Evolutionary conservation across 2,888 invertebrate species (phyloP).

Genomic region (Spodoptera littoralis): DNA sequence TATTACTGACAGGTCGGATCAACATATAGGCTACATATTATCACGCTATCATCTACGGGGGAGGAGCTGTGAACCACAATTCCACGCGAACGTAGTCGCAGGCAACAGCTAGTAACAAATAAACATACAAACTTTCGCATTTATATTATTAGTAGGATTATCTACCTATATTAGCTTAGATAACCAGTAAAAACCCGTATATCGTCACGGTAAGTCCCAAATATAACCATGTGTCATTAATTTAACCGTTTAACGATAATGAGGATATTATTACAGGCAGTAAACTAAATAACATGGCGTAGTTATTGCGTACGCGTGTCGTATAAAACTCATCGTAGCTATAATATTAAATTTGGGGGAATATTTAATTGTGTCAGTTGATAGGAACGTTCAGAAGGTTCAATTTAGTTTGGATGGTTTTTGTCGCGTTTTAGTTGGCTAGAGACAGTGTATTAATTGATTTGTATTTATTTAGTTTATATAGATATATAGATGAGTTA

Average conservation of each 20-base stretch:
- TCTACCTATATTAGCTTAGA: no score
- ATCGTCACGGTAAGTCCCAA: neutral
- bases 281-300: slow-evolving; percentile 26
- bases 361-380: slow-evolving; percentile 13
- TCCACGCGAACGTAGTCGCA: no score
- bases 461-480: neutral
- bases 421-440: no score
- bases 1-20: no score
- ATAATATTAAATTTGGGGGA: slow-evolving; percentile 24
- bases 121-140: no score
- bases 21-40: no score
- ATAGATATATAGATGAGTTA: no score
- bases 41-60: no score
- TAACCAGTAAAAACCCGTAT: neutral
- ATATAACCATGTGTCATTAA: slow-evolving; percentile 7
- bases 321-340: slow-evolving; percentile 40
- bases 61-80: no score
- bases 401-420: neutral
- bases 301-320: slow-evolving; percentile 16
- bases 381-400: slow-evolving; percentile 1
- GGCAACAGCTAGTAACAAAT: no score
- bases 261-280: slow-evolving; percentile 26
- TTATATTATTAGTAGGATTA: no score
- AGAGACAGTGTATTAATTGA: no score
- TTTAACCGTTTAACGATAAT: slow-evolving; percentile 21